Percentiles rank a stretch among this genome's conserved stretches.
Evolutionary conservation across 2,797 vertebrate genomes (phyloP).

Genomic region (Fistularia tabacaria): DNA sequence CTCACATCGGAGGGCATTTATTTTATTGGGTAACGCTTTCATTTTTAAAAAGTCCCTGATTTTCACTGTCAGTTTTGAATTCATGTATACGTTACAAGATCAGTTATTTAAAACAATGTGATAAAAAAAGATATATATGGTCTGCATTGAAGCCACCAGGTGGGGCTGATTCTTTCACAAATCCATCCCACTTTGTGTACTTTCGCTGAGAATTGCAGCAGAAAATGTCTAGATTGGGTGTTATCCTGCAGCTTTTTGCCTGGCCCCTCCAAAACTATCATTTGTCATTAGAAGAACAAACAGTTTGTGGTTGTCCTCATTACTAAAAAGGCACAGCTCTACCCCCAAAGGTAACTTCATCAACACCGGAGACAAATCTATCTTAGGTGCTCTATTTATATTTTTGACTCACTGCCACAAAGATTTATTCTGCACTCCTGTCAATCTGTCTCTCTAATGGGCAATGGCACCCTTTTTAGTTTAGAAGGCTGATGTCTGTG

Average conservation of each 20-base stretch:
- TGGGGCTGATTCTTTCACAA: constrained; percentile 71
- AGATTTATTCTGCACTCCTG: constrained; percentile 77
- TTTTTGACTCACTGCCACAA: constrained; percentile 77
- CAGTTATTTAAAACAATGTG: background rate
- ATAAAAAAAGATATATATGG: background rate
- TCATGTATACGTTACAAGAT: background rate
- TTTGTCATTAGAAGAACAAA: constrained; percentile 74
- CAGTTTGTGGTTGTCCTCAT: constrained; percentile 76
- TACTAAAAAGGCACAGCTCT: constrained; percentile 76
- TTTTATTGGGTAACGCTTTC: background rate
- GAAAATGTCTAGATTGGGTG: constrained; percentile 40
- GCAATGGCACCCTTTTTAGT: constrained; percentile 73
- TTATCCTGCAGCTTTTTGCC: constrained; percentile 49
- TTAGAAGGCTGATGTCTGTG: constrained; percentile 40
- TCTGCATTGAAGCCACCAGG: constrained; percentile 71
- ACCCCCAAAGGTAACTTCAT: constrained; percentile 76
- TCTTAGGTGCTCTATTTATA: constrained; percentile 79
- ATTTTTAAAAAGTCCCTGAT: background rate
- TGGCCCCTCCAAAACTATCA: constrained; percentile 63
- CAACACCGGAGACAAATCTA: constrained; percentile 76
- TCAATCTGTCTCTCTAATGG: constrained; percentile 81
- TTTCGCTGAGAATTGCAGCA: constrained; percentile 28
- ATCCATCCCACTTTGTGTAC: constrained; percentile 26
- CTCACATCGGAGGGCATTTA: no score
- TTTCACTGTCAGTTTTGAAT: background rate